A percentile compares a stretch with the other conserved stretches of the same genome.
phyloP scores from a whole-genome alignment of 1,140 invertebrate genomes.

The Cydia pomonella region DNA sequence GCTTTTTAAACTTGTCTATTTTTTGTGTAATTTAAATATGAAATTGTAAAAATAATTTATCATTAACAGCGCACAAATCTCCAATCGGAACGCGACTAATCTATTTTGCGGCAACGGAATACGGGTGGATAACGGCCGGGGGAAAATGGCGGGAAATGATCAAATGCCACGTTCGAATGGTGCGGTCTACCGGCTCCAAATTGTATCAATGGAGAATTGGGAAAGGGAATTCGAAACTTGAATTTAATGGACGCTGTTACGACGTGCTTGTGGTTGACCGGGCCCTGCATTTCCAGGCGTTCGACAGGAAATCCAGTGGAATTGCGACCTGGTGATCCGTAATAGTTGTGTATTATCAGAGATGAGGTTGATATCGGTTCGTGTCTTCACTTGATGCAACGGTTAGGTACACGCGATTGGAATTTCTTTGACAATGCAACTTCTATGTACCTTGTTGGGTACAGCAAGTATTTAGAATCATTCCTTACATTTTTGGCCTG shows the following conservation, averaged over 20 bases:
- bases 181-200: slow-evolving; percentile 25
- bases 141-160: slow-evolving; percentile 43
- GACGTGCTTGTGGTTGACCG: background rate
- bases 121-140: slow-evolving; percentile 33
- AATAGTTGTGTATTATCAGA: background rate
- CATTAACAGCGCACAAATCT: slow-evolving; percentile 29
- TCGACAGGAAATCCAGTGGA: background rate
- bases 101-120: slow-evolving; percentile 39
- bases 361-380: background rate
- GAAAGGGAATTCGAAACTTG: slow-evolving; percentile 24
- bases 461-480: background rate
- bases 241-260: slow-evolving; percentile 13
- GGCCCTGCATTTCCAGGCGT: background rate
- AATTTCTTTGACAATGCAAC: background rate
- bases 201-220: background rate
- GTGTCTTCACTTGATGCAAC: background rate
- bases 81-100: slow-evolving; percentile 44
- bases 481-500: too few species aligned
- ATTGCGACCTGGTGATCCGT: background rate
- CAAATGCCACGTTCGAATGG: slow-evolving; percentile 32
- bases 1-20: too few species aligned
- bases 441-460: background rate
- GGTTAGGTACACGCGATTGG: background rate
- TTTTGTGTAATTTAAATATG: too few species aligned
- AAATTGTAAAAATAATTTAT: background rate